Evolutionary conservation across 2,888 invertebrate species (phyloP), one percentile per base, ranked within the genome.

Genomic region (Macrophya annulata): DNA sequence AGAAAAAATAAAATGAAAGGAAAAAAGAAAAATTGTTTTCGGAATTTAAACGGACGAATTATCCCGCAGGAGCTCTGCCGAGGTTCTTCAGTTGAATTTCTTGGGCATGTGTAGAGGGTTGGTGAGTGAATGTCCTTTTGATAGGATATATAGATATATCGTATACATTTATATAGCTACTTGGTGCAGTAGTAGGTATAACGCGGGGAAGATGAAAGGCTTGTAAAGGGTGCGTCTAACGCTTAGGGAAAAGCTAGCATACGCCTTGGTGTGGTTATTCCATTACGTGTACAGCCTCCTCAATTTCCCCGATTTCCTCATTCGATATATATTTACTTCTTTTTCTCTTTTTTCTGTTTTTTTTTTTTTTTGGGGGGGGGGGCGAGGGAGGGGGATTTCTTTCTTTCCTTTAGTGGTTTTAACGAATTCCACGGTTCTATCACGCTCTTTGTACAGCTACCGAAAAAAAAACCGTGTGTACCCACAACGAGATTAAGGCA

Each of bases 171-270:
- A 31, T 31, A 31, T 3, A 81, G 40, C 51, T 43, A 62, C 43
- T 43, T 40, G 43, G n/a, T 40, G 43, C 37, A 43, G 21, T n/a
- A 21, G 43, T 25, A 72, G 1, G 76, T 25, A 21, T 25, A 12
- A n/a, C n/a, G n/a, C 21, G 77, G 48, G 43, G 65, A 79, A 77
- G 77, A 71, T 85, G 85, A 85, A 85, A 85, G 85, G 85, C 48
- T 68, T 79, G 85, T 77, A 79, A 84, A 85, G 48, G 59, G 59
- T 81, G 81, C 59, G 81, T 59, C 81, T 81, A 21, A 43, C 81
- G 81, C 81, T 62, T 31, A 77, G 77, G 55, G 77, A 51, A 51
- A 55, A 55, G 37, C 37, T 12, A 68, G 31, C 77, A 25, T 45
- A 77, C 48, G 51, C 55, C 76, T 84, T 37, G 43, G 55, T 74